Conservation (phyloP, 1,140 invertebrate genomes). For the Penaeus japonicus region DNA sequence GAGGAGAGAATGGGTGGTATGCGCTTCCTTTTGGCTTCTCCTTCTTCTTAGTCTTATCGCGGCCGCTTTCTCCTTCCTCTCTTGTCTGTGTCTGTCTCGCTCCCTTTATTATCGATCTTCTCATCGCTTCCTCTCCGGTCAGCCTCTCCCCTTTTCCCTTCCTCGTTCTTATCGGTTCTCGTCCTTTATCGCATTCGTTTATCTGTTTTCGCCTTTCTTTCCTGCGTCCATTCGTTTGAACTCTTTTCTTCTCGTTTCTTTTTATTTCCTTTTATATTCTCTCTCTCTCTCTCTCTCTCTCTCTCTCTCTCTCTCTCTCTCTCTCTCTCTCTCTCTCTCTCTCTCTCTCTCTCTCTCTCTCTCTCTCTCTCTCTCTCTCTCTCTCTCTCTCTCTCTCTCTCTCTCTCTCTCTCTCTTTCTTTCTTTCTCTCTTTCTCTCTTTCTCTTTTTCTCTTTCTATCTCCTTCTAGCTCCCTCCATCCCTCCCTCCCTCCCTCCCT, state of each 20-base stretch:
- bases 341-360: neutral
- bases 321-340: neutral
- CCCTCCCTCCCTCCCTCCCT: neutral
- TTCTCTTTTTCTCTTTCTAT: neutral
- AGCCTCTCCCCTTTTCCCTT: neutral
- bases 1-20: no score
- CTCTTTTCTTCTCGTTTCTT: neutral
- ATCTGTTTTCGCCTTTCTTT: slow-evolving; percentile 19
- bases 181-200: neutral
- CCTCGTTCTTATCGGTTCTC: neutral
- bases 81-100: no score
- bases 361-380: neutral
- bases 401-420: neutral
- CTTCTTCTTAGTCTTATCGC: no score
- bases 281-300: slow-evolving; percentile 2
- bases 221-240: no score
- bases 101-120: no score
- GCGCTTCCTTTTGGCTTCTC: no score
- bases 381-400: neutral
- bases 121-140: no score
- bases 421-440: neutral
- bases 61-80: no score
- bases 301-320: neutral
- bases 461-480: neutral
- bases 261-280: neutral